Percentiles rank a stretch among this genome's conserved stretches.
phyloP scores from a whole-genome alignment of 1,140 invertebrate genomes.

The Drosophila suzukii region DNA sequence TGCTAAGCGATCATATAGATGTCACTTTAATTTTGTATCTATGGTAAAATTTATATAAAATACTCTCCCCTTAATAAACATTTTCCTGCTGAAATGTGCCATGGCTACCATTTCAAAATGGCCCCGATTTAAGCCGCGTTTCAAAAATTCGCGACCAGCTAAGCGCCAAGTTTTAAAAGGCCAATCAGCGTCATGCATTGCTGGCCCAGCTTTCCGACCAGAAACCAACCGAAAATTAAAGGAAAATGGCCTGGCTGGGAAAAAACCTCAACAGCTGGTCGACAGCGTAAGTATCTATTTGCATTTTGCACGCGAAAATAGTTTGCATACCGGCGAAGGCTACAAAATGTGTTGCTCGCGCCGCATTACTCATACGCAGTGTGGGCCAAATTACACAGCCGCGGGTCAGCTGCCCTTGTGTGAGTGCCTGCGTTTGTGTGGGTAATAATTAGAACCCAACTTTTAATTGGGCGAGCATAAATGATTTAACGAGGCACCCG shows the following conservation, averaged over 20 bases:
- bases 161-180: constrained; percentile 7
- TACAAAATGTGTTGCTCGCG: constrained; percentile 16
- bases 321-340: constrained; percentile 40
- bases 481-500: constrained; percentile 54
- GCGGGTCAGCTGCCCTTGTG: constrained; percentile 32
- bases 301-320: constrained; percentile 77
- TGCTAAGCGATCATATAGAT: too few relatives aligned
- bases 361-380: constrained; percentile 69
- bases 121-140: constrained; percentile 7
- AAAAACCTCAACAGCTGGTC: constrained; percentile 1
- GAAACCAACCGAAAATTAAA: constrained; percentile 28
- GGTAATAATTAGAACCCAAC: constrained; percentile 64
- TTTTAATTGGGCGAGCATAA: constrained; percentile 69
- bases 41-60: too few relatives aligned
- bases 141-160: constrained; percentile 13
- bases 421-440: constrained; percentile 5
- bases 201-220: constrained; percentile 32
- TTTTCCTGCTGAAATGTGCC: neutral
- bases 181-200: constrained; percentile 56
- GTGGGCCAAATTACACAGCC: constrained; percentile 45
- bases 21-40: too few relatives aligned
- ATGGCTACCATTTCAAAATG: neutral
- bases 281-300: constrained; percentile 61
- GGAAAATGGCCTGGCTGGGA: constrained; percentile 17
- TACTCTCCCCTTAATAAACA: neutral